Conservation (phyloP, 2,797 vertebrate species). For the Stomatorhinus walkeri region DNA sequence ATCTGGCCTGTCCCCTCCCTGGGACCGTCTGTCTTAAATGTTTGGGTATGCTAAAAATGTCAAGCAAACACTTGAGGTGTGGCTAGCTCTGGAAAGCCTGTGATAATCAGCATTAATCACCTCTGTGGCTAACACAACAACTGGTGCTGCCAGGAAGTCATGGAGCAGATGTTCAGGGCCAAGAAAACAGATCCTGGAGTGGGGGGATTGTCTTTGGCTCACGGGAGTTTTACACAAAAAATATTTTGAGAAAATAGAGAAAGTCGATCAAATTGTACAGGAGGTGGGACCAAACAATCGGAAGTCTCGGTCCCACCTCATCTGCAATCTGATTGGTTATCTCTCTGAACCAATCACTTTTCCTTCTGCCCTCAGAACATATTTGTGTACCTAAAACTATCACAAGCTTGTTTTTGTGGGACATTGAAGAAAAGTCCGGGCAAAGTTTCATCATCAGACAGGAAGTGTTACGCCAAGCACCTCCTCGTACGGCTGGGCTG, state of each 20-base stretch:
- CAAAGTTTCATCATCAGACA: background rate
- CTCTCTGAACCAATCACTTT: background rate
- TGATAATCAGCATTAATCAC: background rate
- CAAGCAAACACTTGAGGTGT: background rate
- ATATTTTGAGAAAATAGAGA: background rate
- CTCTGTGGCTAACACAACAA: background rate
- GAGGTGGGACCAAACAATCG: background rate
- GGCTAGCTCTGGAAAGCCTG: background rate
- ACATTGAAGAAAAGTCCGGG: background rate
- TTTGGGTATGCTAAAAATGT: background rate
- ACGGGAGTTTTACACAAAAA: background rate
- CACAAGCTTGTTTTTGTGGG: background rate
- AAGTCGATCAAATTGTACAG: background rate
- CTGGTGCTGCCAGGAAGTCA: background rate
- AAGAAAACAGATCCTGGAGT: too few species aligned
- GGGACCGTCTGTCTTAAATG: background rate
- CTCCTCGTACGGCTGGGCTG: background rate
- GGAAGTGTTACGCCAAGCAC: background rate
- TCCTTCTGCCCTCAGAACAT: background rate
- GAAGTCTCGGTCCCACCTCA: background rate
- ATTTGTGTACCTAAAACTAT: background rate
- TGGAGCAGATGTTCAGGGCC: background rate
- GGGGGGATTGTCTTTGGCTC: background rate
- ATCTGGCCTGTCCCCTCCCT: background rate
- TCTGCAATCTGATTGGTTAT: background rate